Percentiles rank a stretch among this genome's conserved stretches.
phyloP scores from a whole-genome alignment of 2,797 vertebrate genomes.

The Phrynocephalus vlangalii region DNA sequence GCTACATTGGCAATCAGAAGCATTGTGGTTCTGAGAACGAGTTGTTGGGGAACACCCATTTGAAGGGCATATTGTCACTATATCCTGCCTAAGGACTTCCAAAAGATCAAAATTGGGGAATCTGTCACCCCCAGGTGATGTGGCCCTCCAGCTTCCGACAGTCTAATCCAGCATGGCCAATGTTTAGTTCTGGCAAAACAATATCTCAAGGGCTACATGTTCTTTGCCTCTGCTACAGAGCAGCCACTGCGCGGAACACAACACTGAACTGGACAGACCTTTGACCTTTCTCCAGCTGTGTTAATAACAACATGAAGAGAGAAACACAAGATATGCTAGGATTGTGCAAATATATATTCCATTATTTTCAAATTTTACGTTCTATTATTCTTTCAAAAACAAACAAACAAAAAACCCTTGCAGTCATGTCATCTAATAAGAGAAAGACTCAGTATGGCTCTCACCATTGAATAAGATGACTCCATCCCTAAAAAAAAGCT shows the following conservation, averaged over 20 bases:
- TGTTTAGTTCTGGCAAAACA: neutral
- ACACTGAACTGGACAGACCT: neutral
- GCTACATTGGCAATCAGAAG: neutral
- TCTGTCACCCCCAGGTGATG: neutral
- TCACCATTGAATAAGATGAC: too few species aligned
- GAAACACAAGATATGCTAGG: neutral
- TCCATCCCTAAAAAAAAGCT: constrained; percentile 20
- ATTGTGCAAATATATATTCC: neutral
- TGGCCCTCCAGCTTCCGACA: neutral
- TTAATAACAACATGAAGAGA: neutral
- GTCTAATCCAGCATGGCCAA: neutral
- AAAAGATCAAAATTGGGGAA: neutral
- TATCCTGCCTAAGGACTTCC: neutral
- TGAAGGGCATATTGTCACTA: neutral
- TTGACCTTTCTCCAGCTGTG: neutral
- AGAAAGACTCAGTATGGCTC: too few species aligned
- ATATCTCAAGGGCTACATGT: neutral
- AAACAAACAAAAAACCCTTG: neutral
- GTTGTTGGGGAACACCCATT: neutral
- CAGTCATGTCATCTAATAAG: neutral
- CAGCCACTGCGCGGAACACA: neutral
- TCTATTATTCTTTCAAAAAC: too few species aligned
- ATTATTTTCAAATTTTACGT: neutral
- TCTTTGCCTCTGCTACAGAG: neutral
- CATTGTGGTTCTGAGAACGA: neutral